Conservation (phyloP, 2,888 invertebrate genomes). For the Beris morrisii region DNA sequence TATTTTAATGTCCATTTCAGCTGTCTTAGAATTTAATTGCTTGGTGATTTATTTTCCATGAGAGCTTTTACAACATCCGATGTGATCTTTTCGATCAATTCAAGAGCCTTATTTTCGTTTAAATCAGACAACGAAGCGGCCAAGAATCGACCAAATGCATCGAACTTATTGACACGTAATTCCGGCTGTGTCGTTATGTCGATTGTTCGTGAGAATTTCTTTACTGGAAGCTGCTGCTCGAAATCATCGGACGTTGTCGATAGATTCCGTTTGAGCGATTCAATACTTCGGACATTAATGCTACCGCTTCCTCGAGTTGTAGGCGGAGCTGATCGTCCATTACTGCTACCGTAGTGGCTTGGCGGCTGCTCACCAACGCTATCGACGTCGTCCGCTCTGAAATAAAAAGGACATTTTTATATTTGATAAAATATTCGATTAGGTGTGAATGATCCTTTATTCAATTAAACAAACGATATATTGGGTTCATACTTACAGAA, state of each 20-base stretch:
- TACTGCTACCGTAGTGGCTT: constrained; percentile 4
- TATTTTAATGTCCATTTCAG: no score
- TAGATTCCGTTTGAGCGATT: constrained; percentile 31
- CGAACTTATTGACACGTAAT: constrained; percentile 43
- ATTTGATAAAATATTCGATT: background rate
- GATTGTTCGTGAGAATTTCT: constrained; percentile 34
- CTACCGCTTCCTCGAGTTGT: background rate
- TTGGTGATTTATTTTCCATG: constrained; percentile 41
- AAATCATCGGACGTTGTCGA: constrained; percentile 28
- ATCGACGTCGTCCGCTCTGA: constrained; percentile 35
- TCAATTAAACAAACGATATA: background rate
- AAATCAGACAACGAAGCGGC: constrained; percentile 51
- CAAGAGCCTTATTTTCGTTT: constrained; percentile 48
- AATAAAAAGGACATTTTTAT: constrained; percentile 10
- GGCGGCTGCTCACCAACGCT: constrained; percentile 23
- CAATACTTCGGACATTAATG: constrained; percentile 32
- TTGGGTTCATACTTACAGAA: constrained; percentile 20
- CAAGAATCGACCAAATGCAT: constrained; percentile 54
- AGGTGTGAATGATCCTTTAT: background rate
- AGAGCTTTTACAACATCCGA: constrained; percentile 50
- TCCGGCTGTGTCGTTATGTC: background rate
- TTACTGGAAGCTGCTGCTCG: constrained; percentile 24
- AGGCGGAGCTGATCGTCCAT: constrained; percentile 12
- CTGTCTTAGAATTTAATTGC: no score
- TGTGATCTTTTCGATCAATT: constrained; percentile 53